A percentile compares a stretch with the other conserved stretches of the same genome.
Evolutionary conservation across 2,888 invertebrate genomes (phyloP).

Genomic region (Andrena bicolor): DNA sequence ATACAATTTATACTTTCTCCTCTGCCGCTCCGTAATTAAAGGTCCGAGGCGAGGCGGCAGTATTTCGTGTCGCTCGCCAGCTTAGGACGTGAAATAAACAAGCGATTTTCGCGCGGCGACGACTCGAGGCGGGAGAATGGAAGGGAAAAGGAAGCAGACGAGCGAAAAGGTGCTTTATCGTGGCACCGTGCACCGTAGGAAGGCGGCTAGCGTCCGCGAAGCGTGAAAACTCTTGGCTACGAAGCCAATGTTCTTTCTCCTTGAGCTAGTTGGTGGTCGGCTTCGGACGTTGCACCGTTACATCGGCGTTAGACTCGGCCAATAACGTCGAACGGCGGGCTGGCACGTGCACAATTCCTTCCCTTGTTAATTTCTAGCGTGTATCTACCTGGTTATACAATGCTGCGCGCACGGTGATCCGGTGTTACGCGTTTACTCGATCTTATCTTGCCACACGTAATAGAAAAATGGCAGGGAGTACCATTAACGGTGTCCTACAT

Average conservation of each 20-base stretch:
- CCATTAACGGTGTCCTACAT: not conserved
- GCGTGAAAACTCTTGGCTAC: slow-evolving; percentile 74
- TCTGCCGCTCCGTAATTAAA: not conserved
- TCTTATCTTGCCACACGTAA: slow-evolving; percentile 21
- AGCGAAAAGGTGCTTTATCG: slow-evolving; percentile 37
- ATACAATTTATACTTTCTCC: not conserved
- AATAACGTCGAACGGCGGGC: slow-evolving; percentile 63
- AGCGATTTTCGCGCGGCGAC: slow-evolving; percentile 10
- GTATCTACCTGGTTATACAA: slow-evolving; percentile 25
- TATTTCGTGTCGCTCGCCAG: not conserved
- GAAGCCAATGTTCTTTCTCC: slow-evolving; percentile 79
- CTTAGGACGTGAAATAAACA: slow-evolving; percentile 5
- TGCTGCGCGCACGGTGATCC: slow-evolving; percentile 8
- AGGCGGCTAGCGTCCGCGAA: slow-evolving; percentile 63
- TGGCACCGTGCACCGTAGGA: slow-evolving; percentile 29
- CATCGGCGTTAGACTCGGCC: slow-evolving; percentile 68
- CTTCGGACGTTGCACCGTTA: slow-evolving; percentile 77
- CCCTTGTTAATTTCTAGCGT: slow-evolving; percentile 39
- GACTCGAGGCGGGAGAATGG: not conserved
- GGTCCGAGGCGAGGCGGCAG: not conserved
- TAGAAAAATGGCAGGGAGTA: not conserved
- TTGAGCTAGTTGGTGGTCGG: slow-evolving; percentile 79
- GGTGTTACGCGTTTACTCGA: not conserved
- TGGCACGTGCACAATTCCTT: slow-evolving; percentile 51
- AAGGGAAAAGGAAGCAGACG: slow-evolving; percentile 4